phyloP scores from a whole-genome alignment of 1,140 invertebrate genomes.

The Catajapyx aquilonaris region DNA sequence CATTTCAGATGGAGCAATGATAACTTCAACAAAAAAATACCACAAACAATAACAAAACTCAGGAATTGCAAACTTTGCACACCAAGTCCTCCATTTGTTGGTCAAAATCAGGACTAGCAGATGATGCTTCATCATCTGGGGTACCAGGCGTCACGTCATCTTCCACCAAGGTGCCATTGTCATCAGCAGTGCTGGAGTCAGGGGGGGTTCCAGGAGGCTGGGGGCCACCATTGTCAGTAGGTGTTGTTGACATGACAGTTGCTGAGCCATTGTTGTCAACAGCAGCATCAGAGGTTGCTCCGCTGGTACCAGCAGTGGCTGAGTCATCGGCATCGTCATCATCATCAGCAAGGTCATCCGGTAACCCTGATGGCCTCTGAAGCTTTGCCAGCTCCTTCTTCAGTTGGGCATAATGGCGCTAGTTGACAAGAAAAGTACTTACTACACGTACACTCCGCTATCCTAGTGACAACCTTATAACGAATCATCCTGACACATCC shows the following conservation, averaged over 20 bases:
- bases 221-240: constrained; percentile 22
- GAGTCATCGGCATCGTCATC: too few relatives aligned
- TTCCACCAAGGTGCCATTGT: constrained; percentile 2
- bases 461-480: neutral
- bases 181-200: constrained; percentile 15
- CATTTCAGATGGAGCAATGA: too few relatives aligned
- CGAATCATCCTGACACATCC: neutral
- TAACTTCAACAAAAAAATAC: too few relatives aligned
- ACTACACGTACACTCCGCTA: constrained; percentile 5
- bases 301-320: too few relatives aligned
- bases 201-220: constrained; percentile 19
- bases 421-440: constrained; percentile 16
- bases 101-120: constrained; percentile 31
- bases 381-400: constrained; percentile 58
- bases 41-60: too few relatives aligned
- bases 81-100: constrained; percentile 54
- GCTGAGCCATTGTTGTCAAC: neutral
- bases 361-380: constrained; percentile 41
- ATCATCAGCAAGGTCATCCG: constrained; percentile 35
- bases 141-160: constrained; percentile 13
- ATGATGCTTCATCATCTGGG: constrained; percentile 12
- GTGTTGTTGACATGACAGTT: neutral
- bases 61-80: constrained; percentile 42
- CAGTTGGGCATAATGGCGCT: constrained; percentile 56
- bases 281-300: constrained; percentile 21